Evolutionary conservation across 2,888 invertebrate species (phyloP), one percentile per base, ranked within the genome.

Genomic region (Branchellion lobata): DNA sequence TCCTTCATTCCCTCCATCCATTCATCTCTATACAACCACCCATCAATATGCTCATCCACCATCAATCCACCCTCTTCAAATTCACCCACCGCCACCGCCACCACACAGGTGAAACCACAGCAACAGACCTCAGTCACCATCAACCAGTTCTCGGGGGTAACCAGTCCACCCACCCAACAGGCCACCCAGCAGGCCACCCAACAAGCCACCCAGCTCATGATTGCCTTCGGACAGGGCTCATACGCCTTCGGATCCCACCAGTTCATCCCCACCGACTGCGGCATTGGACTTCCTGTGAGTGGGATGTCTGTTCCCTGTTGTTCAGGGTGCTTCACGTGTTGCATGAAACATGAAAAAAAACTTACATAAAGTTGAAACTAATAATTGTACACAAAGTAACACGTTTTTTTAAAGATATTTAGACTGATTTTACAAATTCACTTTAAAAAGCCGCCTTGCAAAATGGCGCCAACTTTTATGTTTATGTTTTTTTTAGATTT

Each of bases 251-350:
- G 77, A 65, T 77, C 77, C 65, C 75, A 51, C 14, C 65, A 57
- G 8, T 57, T 77, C 40, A 65, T 57, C 2, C 61, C 77, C 3
- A 57, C 61, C 24, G 86, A 86, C 80, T 84, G 85, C 18, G 86
- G 86, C 82, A 80, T 81, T 21, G 74, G 75, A 27, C 27, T 81
- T 14, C 79, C 81, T 40, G 79, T 79, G 24, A 53, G 61, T 79
- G 27, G 61, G 61, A 5, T 8, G 21, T 5, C 21, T 40, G 40
- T 5, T 5, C 8, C 40, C 14, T 5, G 14, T 40, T 5, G 40
- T 5, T 40, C 14, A 5, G 40, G 40, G 5, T n/a, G n/a, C n/a
- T n/a, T n/a, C n/a, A n/a, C n/a, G n/a, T n/a, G n/a, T n/a, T n/a
- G n/a, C n/a, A n/a, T n/a, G n/a, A n/a, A n/a, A n/a, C n/a, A n/a